Base-by-base conservation (phyloP, 2,113 vertebrate genomes). In the Butorides virescens region DNA sequence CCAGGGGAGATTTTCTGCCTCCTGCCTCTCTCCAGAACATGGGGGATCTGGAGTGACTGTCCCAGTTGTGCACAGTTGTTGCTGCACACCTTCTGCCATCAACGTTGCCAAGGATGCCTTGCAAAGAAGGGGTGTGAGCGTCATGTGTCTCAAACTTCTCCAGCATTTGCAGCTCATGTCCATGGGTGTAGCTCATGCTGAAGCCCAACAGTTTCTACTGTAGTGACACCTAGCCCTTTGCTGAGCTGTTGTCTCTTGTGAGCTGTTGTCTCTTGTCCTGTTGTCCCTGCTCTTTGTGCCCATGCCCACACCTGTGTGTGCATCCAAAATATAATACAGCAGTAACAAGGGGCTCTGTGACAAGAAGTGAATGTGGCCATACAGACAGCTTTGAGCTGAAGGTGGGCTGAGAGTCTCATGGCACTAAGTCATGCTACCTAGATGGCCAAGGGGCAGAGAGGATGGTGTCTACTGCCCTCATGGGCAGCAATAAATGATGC, bases 41-140 rank as follows among this genome's bases (percentile, higher is more conserved):
- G 25, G 9, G 5, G 14, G 3, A 6, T 76, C 27, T 74, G 55
- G 15, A 36, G 5, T 44, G 56, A 34, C 27, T 20, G 32, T 81
- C 19, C n/a, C 16, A 49, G 0, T 1, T 44, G 34, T 23, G 7
- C 11, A n/a, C 0, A 6, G 50, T 30, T 3, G 2, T 55, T 34
- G 34, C 52, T 73, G 62, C 58, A 46, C 22, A 34, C 23, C 13
- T 80, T 79, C 58, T 70, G 30, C 42, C 42, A 63, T 20, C 67
- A 83, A 11, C n/a, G 37, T 7, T 55, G 50, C 18, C 55, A 49
- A 39, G 83, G 59, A 49, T 66, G 37, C 5, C 30, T 84, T 80
- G 42, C 13, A 34, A 79, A 82, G 52, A 68, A 88, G 14, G 23
- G 16, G 7, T 26, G 4, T 55, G 59, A 77, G 7, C 0, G 0